Conservation (phyloP, 2,113 vertebrate genomes). For the Tetrao urogallus region DNA sequence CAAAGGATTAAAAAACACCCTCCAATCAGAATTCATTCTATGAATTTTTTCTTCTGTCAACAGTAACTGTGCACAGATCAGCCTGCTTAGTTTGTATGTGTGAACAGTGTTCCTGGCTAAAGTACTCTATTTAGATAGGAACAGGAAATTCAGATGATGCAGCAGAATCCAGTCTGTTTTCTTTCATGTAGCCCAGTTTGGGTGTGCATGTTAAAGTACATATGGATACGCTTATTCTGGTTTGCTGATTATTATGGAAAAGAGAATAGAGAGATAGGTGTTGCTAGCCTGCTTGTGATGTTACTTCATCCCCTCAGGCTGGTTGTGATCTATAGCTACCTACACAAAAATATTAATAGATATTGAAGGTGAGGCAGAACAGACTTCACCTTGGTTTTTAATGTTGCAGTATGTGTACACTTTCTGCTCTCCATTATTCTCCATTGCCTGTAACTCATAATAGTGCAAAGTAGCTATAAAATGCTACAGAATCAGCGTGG, state of each 20-base stretch:
- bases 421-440: fast-evolving
- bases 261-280: not conserved
- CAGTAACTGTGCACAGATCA: not conserved
- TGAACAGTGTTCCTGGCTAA: not conserved
- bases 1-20: not conserved
- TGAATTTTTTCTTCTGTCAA: not conserved
- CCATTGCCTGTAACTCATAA: not conserved
- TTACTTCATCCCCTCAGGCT: not conserved
- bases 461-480: not conserved
- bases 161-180: not conserved
- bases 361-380: not conserved
- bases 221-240: not conserved
- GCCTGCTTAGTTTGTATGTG: not conserved
- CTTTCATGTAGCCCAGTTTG: not conserved
- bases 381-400: not conserved
- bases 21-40: not conserved
- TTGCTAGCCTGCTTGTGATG: not conserved
- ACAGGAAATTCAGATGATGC: not conserved
- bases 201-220: not conserved
- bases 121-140: not conserved
- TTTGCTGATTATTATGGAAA: not conserved
- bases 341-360: not conserved
- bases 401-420: not conserved
- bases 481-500: not conserved
- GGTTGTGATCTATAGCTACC: not conserved